These are phyloP conservation scores for Melinaea menophilus DNA, from an alignment of 2,888 invertebrate species.

Conservation along the genomic window DNA sequence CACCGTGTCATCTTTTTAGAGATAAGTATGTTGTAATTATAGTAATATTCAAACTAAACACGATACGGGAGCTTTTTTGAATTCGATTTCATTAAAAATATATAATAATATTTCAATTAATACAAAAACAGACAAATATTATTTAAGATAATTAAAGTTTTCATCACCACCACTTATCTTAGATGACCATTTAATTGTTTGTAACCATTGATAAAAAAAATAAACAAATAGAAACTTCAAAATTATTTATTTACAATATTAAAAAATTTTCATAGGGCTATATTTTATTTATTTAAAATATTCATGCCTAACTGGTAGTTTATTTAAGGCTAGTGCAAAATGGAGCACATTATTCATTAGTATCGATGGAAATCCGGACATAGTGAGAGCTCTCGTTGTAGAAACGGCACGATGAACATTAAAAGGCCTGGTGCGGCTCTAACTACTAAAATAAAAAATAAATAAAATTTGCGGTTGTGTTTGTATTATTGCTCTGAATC, in stretches of 20 bases:
- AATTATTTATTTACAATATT: too few species aligned
- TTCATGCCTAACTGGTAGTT: constrained; percentile 15
- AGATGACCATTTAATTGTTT: too few species aligned
- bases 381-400: constrained; percentile 42
- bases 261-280: background rate
- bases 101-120: too few species aligned
- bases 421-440: constrained; percentile 28
- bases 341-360: constrained; percentile 36
- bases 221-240: too few species aligned
- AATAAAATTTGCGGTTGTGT: too few species aligned
- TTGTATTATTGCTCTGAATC: too few species aligned
- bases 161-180: constrained; percentile 10
- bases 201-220: too few species aligned
- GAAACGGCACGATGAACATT: constrained; percentile 50
- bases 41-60: background rate
- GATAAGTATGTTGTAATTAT: too few species aligned
- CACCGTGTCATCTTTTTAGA: background rate
- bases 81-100: too few species aligned
- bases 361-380: constrained; percentile 37
- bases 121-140: too few species aligned
- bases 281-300: too few species aligned
- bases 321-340: constrained; percentile 21
- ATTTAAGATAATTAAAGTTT: background rate
- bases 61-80: background rate
- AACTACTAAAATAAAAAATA: constrained; percentile 12